Percentiles rank a stretch among this genome's conserved stretches.
These are phyloP conservation scores for Oscheius sp. DNA, from an alignment of 2,888 invertebrate species.

Conservation along the genomic window DNA sequence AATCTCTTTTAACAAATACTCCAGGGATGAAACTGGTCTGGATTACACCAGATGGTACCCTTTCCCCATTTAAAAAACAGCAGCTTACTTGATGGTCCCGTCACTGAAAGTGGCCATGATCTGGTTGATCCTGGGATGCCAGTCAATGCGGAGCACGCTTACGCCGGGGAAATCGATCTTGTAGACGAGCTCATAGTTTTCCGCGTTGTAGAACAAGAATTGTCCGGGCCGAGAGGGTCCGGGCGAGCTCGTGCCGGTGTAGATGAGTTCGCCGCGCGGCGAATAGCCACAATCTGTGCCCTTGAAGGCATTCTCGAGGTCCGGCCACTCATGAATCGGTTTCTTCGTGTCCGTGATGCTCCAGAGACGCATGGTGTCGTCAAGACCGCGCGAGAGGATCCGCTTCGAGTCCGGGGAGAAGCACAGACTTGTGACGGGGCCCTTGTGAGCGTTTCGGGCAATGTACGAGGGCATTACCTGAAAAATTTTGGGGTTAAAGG, in stretches of 20 bases:
- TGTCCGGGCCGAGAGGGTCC: conserved; percentile 77
- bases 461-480: conserved; percentile 84
- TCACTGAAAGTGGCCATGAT: conserved; percentile 89
- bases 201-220: conserved; percentile 84
- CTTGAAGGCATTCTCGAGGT: conserved; percentile 85
- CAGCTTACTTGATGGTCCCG: conserved; percentile 41
- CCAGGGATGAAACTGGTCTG: too few species aligned
- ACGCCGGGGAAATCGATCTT: conserved; percentile 84
- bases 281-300: conserved; percentile 83
- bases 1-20: too few species aligned
- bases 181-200: conserved; percentile 82
- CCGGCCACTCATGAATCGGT: conserved; percentile 81
- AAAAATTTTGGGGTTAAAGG: neutral
- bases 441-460: conserved; percentile 79
- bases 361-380: conserved; percentile 93
- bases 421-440: conserved; percentile 79
- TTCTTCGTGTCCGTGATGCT: conserved; percentile 83
- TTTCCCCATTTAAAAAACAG: neutral
- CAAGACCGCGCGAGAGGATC: conserved; percentile 74
- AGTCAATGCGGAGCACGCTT: conserved; percentile 85
- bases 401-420: conserved; percentile 84
- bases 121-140: conserved; percentile 98
- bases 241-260: conserved; percentile 87
- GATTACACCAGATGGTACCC: neutral
- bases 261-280: conserved; percentile 89